Evolutionary conservation across 1,140 invertebrate genomes (phyloP), one percentile per base, ranked within the genome.

Genomic region (honey bee (Apis mellifera)): DNA sequence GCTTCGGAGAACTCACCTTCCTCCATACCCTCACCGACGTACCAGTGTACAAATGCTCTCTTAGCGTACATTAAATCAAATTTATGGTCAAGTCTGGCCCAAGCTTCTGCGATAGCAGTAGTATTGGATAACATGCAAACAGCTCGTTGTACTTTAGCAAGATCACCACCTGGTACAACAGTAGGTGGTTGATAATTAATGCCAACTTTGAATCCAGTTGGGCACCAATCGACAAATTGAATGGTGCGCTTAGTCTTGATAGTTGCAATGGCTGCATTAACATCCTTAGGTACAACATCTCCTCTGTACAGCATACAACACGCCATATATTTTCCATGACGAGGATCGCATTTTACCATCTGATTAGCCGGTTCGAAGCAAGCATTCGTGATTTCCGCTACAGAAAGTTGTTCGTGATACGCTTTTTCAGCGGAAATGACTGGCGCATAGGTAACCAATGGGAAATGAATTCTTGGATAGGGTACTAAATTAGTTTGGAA

Each of bases 61-160:
- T 86, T 86, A 60, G 84, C 84, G n/a, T 86, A 86, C 84, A 86
- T 86, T 23, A 86, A 32, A n/a, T 86, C 84, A 21, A 86, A 86
- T 42, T 86, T 86, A 64, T 86, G 84, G 21, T 86, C 84, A 9
- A 86, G 64, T 4, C 84, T 82, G 2, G 84, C 84, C 84, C 84
- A 86, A n/a, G 84, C 84, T 26, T 86, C 84, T 2, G 84, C 84
- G 57, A 86, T 86, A 50, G 86, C 86, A 0, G 96, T 96, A 3
- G 96, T 96, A 90, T 96, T 96, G 81, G 95, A 85, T 82, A 96
- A 92, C 96, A 96, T 96, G 91, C 96, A 96, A 13, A 96, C 95
- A 57, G 96, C 96, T 65, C 96, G 91, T 74, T 95, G 94, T 59
- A 96, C 95, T 84, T 94, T 95, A 84, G 95, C 95, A 74, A 95